These are phyloP conservation scores for Parnassius apollo DNA, from an alignment of 2,888 invertebrate species.

Conservation along the genomic window DNA sequence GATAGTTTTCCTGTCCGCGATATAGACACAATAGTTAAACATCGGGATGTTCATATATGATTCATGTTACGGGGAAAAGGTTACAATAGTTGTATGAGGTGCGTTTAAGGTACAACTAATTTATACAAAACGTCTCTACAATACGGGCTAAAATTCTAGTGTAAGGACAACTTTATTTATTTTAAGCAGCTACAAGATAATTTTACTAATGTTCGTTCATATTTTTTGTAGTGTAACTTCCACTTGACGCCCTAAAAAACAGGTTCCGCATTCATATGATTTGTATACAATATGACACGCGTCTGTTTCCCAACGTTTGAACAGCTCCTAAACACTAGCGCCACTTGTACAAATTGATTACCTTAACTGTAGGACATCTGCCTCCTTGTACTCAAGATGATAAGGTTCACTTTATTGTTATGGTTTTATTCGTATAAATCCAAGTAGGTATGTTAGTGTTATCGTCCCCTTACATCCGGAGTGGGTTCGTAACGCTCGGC, in stretches of 20 bases:
- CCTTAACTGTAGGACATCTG: slow-evolving; percentile 12
- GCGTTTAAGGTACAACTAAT: no score
- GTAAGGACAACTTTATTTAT: no score
- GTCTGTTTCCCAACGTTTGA: slow-evolving; percentile 1
- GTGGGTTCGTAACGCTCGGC: slow-evolving; percentile 45
- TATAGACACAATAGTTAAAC: no score
- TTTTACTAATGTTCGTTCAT: slow-evolving; percentile 1
- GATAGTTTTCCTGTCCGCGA: no score
- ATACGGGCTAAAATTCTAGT: no score
- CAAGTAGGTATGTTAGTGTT: slow-evolving; percentile 37
- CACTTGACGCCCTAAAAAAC: slow-evolving; percentile 3
- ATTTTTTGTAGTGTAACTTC: not conserved
- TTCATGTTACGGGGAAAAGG: no score
- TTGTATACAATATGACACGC: slow-evolving; percentile 10
- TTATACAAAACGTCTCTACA: no score
- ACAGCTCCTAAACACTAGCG: slow-evolving; percentile 29
- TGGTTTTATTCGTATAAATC: slow-evolving; percentile 11
- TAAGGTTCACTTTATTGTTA: slow-evolving; percentile 31
- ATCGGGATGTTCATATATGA: no score
- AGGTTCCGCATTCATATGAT: not conserved
- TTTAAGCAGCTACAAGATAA: slow-evolving; percentile 1
- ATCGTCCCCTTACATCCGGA: slow-evolving; percentile 46
- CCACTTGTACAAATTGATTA: slow-evolving; percentile 34
- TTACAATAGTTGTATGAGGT: no score
- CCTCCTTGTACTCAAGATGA: slow-evolving; percentile 1